Base-by-base conservation (phyloP, 2,888 invertebrate species). In the Cheiracanthium punctorium region DNA sequence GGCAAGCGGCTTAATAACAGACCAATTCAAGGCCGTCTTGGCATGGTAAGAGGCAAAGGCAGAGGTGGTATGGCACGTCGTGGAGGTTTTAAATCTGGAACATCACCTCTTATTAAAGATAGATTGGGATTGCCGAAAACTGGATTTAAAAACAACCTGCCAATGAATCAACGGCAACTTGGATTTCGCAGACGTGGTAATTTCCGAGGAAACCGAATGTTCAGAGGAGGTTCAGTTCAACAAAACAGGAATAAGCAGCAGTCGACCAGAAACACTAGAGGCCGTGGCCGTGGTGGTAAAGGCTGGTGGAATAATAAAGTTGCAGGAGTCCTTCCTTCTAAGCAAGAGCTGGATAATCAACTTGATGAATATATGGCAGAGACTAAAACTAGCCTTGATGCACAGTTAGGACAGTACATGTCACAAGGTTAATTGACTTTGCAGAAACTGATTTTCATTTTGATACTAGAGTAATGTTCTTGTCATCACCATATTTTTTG, bases 351-450 rank as follows among this genome's bases (percentile, higher is more conserved):
- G 77, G 95, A 95, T 90, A 93, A 93, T n/a, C 94, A 95, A 90
- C 91, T 95, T 41, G 95, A 95, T 89, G 93, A 94, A 81, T 95
- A 95, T 92, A 95, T 95, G 95, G 93, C 95, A 2, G 93, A 94
- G 89, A 94, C 94, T 30, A 94, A 94, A 90, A 91, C 92, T 0
- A 92, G 92, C 0, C 91, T 94, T 0, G 94, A 94, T 90, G 91
- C 91, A n/a, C 93, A 94, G 87, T 90, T 94, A 0, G 94, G 94
- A 64, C 91, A 91, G 0, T 94, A 94, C 90, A 94, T 93, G 93
- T 91, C 91, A n/a, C 90, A 91, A 77, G 93, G 93, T 48, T 65
- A 24, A 65, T 48, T 65, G 32, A 65, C 5, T 1, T 58, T 58
- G 24, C 2, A 48, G n/a, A 58, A 17, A 58, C 4, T 17, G 7